Conservation (phyloP, 23 tunicate species). For the Clavelina lepadiformis region DNA sequence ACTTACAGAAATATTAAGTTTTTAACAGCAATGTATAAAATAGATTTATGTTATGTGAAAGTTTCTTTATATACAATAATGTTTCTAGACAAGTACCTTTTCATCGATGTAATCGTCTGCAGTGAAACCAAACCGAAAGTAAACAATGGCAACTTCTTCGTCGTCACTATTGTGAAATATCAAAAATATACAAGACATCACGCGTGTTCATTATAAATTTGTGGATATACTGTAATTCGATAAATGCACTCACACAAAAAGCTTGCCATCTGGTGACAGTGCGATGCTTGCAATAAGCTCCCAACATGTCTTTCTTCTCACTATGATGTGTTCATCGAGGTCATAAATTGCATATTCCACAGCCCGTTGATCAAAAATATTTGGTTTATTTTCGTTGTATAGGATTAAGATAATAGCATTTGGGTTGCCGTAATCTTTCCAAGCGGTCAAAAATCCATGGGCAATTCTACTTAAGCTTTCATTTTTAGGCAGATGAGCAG, state of each 20-base stretch:
- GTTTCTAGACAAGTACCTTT: slow-evolving; percentile 56
- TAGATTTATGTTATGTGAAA: too few species aligned
- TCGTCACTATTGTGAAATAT: slow-evolving; percentile 53
- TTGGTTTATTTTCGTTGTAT: slow-evolving; percentile 27
- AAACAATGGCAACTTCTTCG: slow-evolving; percentile 76
- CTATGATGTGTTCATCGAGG: slow-evolving; percentile 27
- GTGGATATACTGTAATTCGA: too few species aligned
- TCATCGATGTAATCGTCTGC: slow-evolving; percentile 45
- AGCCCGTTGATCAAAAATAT: slow-evolving; percentile 75
- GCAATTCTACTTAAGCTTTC: slow-evolving; percentile 16
- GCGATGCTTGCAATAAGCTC: slow-evolving; percentile 8
- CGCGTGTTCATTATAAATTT: too few species aligned
- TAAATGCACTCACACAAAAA: too few species aligned
- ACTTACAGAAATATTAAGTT: background rate
- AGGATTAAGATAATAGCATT: slow-evolving; percentile 60
- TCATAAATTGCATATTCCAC: slow-evolving; percentile 59
- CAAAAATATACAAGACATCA: too few species aligned
- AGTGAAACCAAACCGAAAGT: slow-evolving; percentile 54
- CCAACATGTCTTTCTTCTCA: slow-evolving; percentile 33
- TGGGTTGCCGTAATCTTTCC: slow-evolving; percentile 51
- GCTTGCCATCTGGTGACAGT: too few species aligned
- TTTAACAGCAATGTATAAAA: background rate
- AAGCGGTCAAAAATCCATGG: slow-evolving; percentile 43
- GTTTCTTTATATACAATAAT: too few species aligned
- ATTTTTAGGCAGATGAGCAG: slow-evolving; percentile 31